Base-by-base conservation (phyloP, 2,113 vertebrate species). In the Hiodon tergisus region DNA sequence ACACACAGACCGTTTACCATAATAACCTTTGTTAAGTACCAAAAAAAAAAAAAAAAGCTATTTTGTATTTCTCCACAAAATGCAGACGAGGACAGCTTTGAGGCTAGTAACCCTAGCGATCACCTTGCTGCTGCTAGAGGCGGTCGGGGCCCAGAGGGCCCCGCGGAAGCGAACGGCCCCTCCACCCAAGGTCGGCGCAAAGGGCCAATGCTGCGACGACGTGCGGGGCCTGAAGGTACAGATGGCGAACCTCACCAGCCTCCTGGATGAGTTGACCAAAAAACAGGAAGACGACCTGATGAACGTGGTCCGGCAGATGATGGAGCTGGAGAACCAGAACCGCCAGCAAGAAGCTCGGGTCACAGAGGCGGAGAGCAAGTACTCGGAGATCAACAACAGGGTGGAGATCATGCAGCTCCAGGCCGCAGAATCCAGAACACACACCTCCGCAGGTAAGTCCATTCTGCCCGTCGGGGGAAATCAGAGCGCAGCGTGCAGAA, bases 401-500 rank as follows among this genome's bases (percentile, higher is more conserved):
- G 91, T 99, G 0, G 94, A 94, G 78, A 96, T 97, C 85, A 95
- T 98, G 91, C 96, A 98, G 79, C 90, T 98, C 0, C 95, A 98
- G 79, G 93, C 94, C 0, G 92, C 93, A 0, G 94, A 98, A 85
- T 93, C 93, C 0, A 87, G 93, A 60, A 92, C 95, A 0, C 95
- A 98, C 71, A 97, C 94, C 6, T 95, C 94, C 0, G 91, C 93
- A 91, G 95, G 96, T 99, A 93, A 97, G 94, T 11, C 5, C 13
- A 1, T 10, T 5, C 16, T 3, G 2, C 62, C 16, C 61, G 17
- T 16, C 16, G 5, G 16, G 3, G 60, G n/a, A 16, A 65, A 5
- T 6, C 17, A 16, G 3, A n/a, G 17, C 63, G 3, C 6, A 47
- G n/a, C 31, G 31, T 0, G 31, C 1, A 31, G 2, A 31, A 1